Base-by-base conservation (phyloP, 2,888 invertebrate genomes). In the Lasiommata megera region DNA sequence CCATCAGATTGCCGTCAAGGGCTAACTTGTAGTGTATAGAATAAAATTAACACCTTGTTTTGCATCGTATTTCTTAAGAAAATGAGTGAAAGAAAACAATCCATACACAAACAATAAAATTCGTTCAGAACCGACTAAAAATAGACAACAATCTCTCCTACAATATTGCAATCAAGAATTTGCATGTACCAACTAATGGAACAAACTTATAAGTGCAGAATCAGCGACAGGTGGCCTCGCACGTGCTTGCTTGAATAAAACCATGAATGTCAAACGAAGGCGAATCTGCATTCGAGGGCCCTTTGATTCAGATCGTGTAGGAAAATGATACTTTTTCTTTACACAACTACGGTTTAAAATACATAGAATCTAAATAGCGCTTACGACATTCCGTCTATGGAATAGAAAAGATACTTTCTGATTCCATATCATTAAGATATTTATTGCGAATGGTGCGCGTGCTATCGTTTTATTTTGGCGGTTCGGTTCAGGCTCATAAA, bases 351-450 rank as follows among this genome's bases (percentile, higher is more conserved):
- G 74, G 76, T 63, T 59, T 68, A 79, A 65, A 76, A 79, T 72
- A n/a, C 71, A 1, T 59, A 67, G 59, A 65, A 62, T 61, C 54
- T 43, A n/a, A 12, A 50, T 38, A 55, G 31, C 66, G 64, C 77
- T 74, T 86, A 80, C 31, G 77, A 60, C 79, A 66, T 77, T 87
- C 73, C 74, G 62, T 51, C 47, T 48, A 50, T 59, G 62, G 64
- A 54, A 60, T 66, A 67, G 60, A 44, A 61, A 74, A 88, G 88
- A 89, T 88, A 87, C 88, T 86, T 86, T 89, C 81, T 88, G 90
- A 88, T 89, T 89, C 88, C 81, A 84, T 88, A 87, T 88, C 89
- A 89, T 85, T 85, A 84, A 86, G 85, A 88, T 88, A 89, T 88
- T 87, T 88, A 88, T 90, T 85, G 84, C 84, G 70, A 73, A 70